A percentile compares a stretch with the other conserved stretches of the same genome.
Evolutionary conservation across 2,797 vertebrate genomes (phyloP).

Genomic region (Neosilurus mollespiculum): DNA sequence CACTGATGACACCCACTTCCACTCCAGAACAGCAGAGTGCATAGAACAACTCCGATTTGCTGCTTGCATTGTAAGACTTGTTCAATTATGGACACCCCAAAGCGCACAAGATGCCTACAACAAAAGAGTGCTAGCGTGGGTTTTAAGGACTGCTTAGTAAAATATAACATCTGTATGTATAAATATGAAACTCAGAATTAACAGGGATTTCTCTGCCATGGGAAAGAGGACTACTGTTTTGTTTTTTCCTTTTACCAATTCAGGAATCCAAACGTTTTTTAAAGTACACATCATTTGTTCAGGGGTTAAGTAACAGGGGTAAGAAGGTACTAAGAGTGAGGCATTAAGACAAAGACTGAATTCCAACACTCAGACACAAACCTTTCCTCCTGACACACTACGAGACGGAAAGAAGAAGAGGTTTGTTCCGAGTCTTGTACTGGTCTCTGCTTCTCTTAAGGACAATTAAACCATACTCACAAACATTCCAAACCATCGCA

Average conservation of each 20-base stretch:
- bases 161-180: conserved; percentile 73
- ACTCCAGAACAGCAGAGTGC: conserved; percentile 33
- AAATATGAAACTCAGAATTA: conserved; percentile 57
- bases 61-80: conserved; percentile 36
- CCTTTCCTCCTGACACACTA: conserved; percentile 30
- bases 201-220: conserved; percentile 41
- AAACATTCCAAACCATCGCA: conserved; percentile 49
- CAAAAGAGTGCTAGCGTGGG: conserved; percentile 35
- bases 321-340: conserved; percentile 44
- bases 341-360: conserved; percentile 48
- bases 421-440: conserved; percentile 35
- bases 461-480: conserved; percentile 49
- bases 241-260: conserved; percentile 28
- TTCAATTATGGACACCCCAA: conserved; percentile 43
- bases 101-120: conserved; percentile 46
- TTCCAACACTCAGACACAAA: conserved; percentile 43
- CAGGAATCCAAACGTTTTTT: conserved; percentile 18
- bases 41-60: conserved; percentile 46
- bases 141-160: conserved; percentile 63
- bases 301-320: conserved; percentile 30
- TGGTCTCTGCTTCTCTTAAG: conserved; percentile 40
- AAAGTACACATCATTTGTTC: conserved; percentile 3
- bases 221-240: conserved; percentile 33
- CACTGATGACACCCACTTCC: conserved; percentile 41
- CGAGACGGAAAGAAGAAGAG: conserved; percentile 18